Conservation (phyloP, 2,797 vertebrate genomes). For the Xenopus petersii region DNA sequence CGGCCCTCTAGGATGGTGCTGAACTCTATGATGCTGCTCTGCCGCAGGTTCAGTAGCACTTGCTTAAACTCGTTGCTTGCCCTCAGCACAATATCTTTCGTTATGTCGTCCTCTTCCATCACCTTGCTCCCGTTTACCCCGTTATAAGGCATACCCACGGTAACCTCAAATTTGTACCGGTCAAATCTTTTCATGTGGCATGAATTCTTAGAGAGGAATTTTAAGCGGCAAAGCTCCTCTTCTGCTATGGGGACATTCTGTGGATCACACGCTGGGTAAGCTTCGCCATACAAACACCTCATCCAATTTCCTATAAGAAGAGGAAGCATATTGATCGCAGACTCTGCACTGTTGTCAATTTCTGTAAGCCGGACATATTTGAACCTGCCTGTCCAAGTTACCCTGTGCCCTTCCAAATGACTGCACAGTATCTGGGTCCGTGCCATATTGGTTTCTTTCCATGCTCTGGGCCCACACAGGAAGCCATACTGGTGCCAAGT, state of each 20-base stretch:
- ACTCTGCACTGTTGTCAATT: conserved; percentile 90
- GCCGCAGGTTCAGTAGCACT: conserved; percentile 79
- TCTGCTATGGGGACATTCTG: conserved; percentile 58
- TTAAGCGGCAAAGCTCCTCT: conserved; percentile 87
- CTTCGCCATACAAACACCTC: conserved; percentile 91
- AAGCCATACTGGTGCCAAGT: conserved; percentile 90
- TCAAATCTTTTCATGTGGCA: conserved; percentile 95
- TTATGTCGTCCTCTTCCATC: conserved; percentile 85
- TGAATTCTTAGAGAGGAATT: conserved; percentile 81
- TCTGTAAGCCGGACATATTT: conserved; percentile 91
- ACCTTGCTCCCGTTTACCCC: conserved; percentile 65
- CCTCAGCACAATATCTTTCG: conserved; percentile 93
- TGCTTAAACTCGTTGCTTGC: conserved; percentile 90
- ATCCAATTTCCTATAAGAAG: conserved; percentile 85
- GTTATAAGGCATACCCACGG: conserved; percentile 88
- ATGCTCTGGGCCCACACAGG: conserved; percentile 86
- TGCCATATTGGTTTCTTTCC: conserved; percentile 97
- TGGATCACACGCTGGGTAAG: conserved; percentile 83
- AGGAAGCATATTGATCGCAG: conserved; percentile 87
- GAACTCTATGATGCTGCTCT: conserved; percentile 90
- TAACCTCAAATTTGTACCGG: conserved; percentile 95
- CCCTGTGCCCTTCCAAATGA: conserved; percentile 91
- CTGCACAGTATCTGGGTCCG: conserved; percentile 94
- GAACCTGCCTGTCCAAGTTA: conserved; percentile 94
- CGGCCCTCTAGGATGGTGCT: conserved; percentile 95